phyloP scores from a whole-genome alignment of 2,888 invertebrate species.

The Tetragonula carbonaria region DNA sequence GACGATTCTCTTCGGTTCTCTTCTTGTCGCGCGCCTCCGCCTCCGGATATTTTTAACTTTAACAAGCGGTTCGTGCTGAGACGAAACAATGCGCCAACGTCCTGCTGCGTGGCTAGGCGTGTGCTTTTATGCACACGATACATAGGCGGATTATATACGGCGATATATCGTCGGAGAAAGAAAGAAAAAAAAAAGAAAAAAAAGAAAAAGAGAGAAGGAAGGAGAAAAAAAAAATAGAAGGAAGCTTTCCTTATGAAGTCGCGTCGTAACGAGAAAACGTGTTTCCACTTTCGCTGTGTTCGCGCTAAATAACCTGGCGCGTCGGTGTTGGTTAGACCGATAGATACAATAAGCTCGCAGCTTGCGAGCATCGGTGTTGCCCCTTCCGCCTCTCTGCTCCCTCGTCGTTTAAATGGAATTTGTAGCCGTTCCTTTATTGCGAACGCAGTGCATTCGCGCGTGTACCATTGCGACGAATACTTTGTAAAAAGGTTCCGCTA shows the following conservation, averaged over 20 bases:
- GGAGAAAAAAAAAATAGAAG: neutral
- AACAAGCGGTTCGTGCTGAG: slow-evolving; percentile 72
- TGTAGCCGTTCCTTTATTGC: slow-evolving; percentile 27
- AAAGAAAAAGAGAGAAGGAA: too few relatives aligned
- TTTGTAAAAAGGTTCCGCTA: neutral
- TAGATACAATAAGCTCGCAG: slow-evolving; percentile 29
- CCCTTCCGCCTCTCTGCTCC: neutral
- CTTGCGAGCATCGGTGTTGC: slow-evolving; percentile 8
- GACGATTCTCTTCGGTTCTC: slow-evolving; percentile 26
- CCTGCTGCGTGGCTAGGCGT: slow-evolving; percentile 29
- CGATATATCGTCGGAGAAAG: neutral
- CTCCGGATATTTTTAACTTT: slow-evolving; percentile 76
- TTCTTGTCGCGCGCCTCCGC: slow-evolving; percentile 53
- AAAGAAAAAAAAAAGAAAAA: too few relatives aligned
- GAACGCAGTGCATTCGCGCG: neutral
- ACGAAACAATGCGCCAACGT: slow-evolving; percentile 72
- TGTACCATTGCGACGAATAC: neutral
- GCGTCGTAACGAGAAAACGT: slow-evolving; percentile 46
- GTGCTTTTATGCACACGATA: slow-evolving; percentile 30
- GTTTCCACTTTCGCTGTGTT: slow-evolving; percentile 35
- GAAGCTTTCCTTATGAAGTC: slow-evolving; percentile 39
- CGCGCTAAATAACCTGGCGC: slow-evolving; percentile 7
- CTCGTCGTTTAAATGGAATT: slow-evolving; percentile 35
- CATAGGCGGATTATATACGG: neutral
- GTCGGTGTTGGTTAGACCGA: slow-evolving; percentile 5